Evolutionary conservation across 1,140 invertebrate species (phyloP), one percentile per base, ranked within the genome.

Genomic region (Anoplophora glabripennis): DNA sequence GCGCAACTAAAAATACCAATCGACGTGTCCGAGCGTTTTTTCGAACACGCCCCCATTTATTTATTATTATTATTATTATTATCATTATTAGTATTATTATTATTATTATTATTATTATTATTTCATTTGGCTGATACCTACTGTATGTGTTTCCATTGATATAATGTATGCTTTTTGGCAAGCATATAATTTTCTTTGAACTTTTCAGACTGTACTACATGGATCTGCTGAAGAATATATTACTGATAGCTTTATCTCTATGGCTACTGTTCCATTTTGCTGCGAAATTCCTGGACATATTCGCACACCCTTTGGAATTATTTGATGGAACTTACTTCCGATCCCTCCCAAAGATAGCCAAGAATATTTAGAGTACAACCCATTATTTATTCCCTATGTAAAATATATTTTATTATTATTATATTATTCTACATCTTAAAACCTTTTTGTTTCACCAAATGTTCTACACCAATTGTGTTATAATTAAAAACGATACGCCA

Each of bases 181-280:
- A 18, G 11, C 0, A 49, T 17, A 35, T 58, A 58, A 28, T 57
- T 48, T 62, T 62, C 63, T 64, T 69, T 57, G 62, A 66, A 48
- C 45, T 10, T 77, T 77, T 57, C 70, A 80, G 81, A 63, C 74
- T 84, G 10, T 84, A 82, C 68, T 78, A 80, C 57, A 68, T 84
- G 53, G 81, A 84, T 65, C 69, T 75, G 52, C 41, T 76, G 1
- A 69, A 74, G 59, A 65, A 70, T 53, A 47, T 71, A 11, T 3
- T 70, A 8, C 34, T 71, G 5, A 38, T 42, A 7, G 18, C 33
- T 17, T 14, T 70, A 8, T 10, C 63, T 15, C 12, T 69, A 14
- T 70, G 62, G 65, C 12, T 58, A 3, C 44, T 66, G 1, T 59
- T 59, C 28, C 1, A 51, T 8, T 45, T 64, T 18, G 28, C 59